phyloP scores from a whole-genome alignment of 2,888 invertebrate genomes.

The Rhyacophila evoluta region DNA sequence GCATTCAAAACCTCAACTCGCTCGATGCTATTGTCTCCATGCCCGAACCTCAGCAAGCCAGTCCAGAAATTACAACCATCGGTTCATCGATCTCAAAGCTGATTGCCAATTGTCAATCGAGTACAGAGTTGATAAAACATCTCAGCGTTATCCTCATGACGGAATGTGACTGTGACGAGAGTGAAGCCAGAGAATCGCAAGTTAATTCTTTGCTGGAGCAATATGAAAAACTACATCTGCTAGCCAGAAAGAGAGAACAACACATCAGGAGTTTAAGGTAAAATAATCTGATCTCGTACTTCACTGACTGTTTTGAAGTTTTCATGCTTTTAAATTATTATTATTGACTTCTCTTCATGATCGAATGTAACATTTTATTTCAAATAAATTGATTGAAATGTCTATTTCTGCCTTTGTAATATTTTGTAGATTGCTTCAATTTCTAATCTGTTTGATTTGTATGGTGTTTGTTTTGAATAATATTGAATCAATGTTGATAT shows the following conservation, averaged over 20 bases:
- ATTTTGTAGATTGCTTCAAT: neutral
- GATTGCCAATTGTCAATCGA: conserved; percentile 83
- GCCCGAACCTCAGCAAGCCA: conserved; percentile 69
- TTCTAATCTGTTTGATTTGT: neutral
- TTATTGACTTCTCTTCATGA: conserved; percentile 11
- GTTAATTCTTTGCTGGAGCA: conserved; percentile 75
- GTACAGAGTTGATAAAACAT: conserved; percentile 85
- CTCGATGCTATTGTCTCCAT: conserved; percentile 75
- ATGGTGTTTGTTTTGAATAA: neutral
- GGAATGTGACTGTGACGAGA: conserved; percentile 78
- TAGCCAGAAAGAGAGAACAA: conserved; percentile 80
- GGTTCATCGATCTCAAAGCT: conserved; percentile 81
- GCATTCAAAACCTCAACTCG: conserved; percentile 74
- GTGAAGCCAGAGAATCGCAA: conserved; percentile 75
- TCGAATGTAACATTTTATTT: no score
- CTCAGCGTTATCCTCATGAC: conserved; percentile 79
- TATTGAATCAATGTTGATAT: neutral
- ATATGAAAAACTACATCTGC: conserved; percentile 77
- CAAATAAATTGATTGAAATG: no score
- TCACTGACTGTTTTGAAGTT: neutral
- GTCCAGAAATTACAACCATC: conserved; percentile 71
- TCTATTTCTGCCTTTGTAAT: neutral
- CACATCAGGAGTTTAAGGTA: conserved; percentile 84
- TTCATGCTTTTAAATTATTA: neutral
- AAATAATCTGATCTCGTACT: conserved; percentile 28